These are phyloP conservation scores for Synergus japonicus DNA, from an alignment of 2,888 invertebrate genomes.

Conservation along the genomic window DNA sequence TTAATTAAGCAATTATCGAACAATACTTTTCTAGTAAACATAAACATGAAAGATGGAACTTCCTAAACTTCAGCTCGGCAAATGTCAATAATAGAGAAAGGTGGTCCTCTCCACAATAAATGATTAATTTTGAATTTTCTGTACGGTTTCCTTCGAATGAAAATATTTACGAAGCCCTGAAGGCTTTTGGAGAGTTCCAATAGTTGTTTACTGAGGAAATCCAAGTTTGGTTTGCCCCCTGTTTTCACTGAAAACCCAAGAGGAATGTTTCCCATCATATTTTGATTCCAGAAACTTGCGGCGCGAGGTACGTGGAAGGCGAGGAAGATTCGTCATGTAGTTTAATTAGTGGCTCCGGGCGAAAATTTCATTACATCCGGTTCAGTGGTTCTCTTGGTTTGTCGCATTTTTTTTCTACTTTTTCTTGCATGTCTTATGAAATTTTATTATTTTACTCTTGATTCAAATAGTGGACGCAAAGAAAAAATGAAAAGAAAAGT, in stretches of 20 bases:
- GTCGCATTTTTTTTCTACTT: neutral
- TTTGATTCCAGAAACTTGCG: neutral
- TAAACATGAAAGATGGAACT: neutral
- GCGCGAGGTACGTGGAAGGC: neutral
- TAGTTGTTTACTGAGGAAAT: neutral
- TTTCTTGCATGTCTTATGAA: neutral
- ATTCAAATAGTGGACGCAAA: neutral
- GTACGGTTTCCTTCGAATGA: neutral
- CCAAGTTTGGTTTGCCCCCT: neutral
- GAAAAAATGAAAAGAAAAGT: no score
- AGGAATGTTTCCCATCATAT: conserved; percentile 9
- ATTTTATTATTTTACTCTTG: neutral
- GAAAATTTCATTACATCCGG: neutral
- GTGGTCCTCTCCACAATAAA: neutral
- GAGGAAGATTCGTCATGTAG: neutral
- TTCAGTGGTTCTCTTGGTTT: neutral
- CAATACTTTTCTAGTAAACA: neutral
- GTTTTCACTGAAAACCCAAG: neutral
- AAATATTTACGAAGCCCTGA: neutral
- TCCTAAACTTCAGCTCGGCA: neutral
- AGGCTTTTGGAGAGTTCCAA: neutral
- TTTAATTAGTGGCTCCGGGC: conserved; percentile 2
- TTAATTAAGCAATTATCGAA: no score
- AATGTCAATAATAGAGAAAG: neutral
- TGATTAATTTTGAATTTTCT: neutral